A percentile compares a stretch with the other conserved stretches of the same genome.
Conservation (phyloP, 2,888 invertebrate species). For the Cantharis rustica region DNA sequence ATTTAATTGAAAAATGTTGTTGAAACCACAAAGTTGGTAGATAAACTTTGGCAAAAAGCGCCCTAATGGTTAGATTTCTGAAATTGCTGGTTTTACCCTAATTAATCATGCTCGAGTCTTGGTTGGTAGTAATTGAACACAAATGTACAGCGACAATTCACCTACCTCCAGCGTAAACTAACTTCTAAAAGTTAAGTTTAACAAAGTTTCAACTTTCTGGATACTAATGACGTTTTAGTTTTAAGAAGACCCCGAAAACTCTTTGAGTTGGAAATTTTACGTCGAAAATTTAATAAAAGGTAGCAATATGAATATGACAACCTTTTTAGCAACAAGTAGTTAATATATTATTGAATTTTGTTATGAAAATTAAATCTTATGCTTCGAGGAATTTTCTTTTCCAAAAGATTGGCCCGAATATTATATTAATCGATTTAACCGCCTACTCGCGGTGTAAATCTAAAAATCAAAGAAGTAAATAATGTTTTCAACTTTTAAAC, state of each 20-base stretch:
- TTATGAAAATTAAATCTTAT: not conserved
- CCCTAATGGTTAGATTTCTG: constrained; percentile 3
- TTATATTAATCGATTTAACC: not conserved
- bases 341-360: constrained; percentile 3
- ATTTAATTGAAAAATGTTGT: constrained; percentile 3
- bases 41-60: not conserved
- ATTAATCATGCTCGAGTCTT: constrained; percentile 1
- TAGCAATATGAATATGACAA: not conserved
- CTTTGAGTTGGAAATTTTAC: not conserved
- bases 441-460: not conserved
- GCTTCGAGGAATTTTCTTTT: not conserved
- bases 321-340: not conserved
- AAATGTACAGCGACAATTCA: not conserved
- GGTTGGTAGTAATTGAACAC: not conserved
- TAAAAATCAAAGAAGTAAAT: not conserved
- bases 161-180: not conserved
- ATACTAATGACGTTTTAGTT: constrained; percentile 1
- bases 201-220: constrained; percentile 1
- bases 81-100: constrained; percentile 4
- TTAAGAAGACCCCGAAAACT: not conserved
- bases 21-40: not conserved
- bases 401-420: not conserved
- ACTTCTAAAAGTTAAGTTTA: constrained; percentile 2
- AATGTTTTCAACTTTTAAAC: not conserved
- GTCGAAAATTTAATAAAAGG: not conserved